phyloP scores from a whole-genome alignment of 2,113 vertebrate genomes.

The Nothobranchius kuhntae region DNA sequence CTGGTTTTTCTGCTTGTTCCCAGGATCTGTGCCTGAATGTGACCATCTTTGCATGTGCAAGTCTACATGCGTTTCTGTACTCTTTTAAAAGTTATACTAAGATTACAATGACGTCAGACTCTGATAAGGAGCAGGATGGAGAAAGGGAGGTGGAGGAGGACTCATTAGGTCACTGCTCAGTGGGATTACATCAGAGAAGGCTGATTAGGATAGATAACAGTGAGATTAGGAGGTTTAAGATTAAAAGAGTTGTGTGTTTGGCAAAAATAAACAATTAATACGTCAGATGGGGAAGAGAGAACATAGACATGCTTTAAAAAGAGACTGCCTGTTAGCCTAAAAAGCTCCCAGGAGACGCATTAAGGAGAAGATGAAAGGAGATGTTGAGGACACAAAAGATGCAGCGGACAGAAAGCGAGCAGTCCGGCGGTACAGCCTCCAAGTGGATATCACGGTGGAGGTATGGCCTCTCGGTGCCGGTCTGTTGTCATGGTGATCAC shows the following conservation, averaged over 20 bases:
- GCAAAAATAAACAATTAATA: constrained; percentile 10
- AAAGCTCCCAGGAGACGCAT: constrained; percentile 40
- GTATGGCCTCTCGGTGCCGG: constrained; percentile 36
- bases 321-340: constrained; percentile 40
- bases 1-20: too few species aligned
- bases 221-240: constrained; percentile 55
- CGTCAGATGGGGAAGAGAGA: constrained; percentile 2
- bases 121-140: constrained; percentile 18
- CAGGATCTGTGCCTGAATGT: background rate
- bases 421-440: constrained; percentile 46
- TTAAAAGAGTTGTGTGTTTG: constrained; percentile 35
- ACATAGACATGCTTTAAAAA: constrained; percentile 43
- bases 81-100: constrained; percentile 24
- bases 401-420: constrained; percentile 33
- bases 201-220: constrained; percentile 56
- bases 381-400: constrained; percentile 23
- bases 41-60: constrained; percentile 3
- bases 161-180: constrained; percentile 34
- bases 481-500: constrained; percentile 76
- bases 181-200: constrained; percentile 54
- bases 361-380: constrained; percentile 29
- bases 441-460: constrained; percentile 2
- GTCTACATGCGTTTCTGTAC: background rate
- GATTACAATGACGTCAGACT: constrained; percentile 49
- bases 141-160: constrained; percentile 5